Percentiles rank a stretch among this genome's conserved stretches.
Conservation (phyloP, 2,888 invertebrate genomes). For the Colostygia pectinataria region DNA sequence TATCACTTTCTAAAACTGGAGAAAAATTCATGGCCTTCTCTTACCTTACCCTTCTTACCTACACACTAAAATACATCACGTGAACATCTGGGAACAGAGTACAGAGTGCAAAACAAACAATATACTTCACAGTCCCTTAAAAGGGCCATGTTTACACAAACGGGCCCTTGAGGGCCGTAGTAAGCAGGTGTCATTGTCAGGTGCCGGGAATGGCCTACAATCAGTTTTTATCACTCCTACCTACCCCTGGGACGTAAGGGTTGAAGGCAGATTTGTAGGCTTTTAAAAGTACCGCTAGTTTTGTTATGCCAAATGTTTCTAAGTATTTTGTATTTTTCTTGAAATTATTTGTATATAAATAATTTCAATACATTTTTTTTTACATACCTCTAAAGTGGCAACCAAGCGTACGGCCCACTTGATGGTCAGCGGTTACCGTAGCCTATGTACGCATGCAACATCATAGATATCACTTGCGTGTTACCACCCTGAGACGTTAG, state of each 20-base stretch:
- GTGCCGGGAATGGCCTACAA: slow-evolving; percentile 43
- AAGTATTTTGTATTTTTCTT: too few relatives aligned
- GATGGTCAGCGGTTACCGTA: too few relatives aligned
- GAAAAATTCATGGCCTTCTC: not conserved
- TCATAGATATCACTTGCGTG: too few relatives aligned
- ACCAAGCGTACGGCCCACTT: too few relatives aligned
- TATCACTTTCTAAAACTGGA: too few relatives aligned
- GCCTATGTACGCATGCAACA: too few relatives aligned
- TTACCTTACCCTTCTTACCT: slow-evolving; percentile 1
- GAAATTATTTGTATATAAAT: too few relatives aligned
- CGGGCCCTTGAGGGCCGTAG: slow-evolving; percentile 30
- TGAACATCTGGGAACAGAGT: slow-evolving; percentile 16
- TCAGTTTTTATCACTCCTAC: slow-evolving; percentile 52
- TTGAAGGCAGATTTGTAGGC: slow-evolving; percentile 28
- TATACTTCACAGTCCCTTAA: slow-evolving; percentile 31
- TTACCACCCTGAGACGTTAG: too few relatives aligned
- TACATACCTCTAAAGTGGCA: too few relatives aligned
- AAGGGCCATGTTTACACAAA: slow-evolving; percentile 32
- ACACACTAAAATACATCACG: slow-evolving; percentile 11
- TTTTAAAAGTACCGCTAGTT: slow-evolving; percentile 27
- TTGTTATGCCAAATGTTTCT: slow-evolving; percentile 7
- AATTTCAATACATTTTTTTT: too few relatives aligned
- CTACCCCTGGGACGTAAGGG: slow-evolving; percentile 39
- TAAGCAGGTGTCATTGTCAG: slow-evolving; percentile 49
- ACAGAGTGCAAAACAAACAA: slow-evolving; percentile 32